Evolutionary conservation across 2,888 invertebrate genomes (phyloP), one percentile per base, ranked within the genome.

Genomic region (Galerucella nymphaeae): DNA sequence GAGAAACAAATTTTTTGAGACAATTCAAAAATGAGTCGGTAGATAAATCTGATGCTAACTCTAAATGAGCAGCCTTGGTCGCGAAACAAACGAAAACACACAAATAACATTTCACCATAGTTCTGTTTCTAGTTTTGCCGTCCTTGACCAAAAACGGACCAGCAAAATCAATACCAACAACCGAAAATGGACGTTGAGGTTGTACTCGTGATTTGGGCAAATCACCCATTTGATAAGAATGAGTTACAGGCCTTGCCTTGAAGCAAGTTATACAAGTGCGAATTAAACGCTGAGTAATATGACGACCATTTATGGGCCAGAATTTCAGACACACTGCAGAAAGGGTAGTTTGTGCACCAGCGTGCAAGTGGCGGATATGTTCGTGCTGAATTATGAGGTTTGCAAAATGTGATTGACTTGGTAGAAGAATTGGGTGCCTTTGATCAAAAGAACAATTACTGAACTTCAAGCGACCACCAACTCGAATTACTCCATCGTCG

Each of bases 261-360:
- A 53, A 53, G 10, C 18, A 18, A 1, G 11, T 18, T 16, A 53
- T 18, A 18, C 53, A 53, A 10, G 2, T 16, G 18, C 18, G 53
- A 16, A 53, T 18, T 16, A 53, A 10, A 8, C 9, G 2, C 3
- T 53, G 16, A 0, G 18, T 18, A 76, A 76, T 23, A 78, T 81
- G 64, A 76, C 85, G 71, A 79, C 83, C 59, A 79, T 83, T 76
- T 79, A 80, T 80, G 13, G 70, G 72, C 77, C 77, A 77, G 66
- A 64, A 79, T 59, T 57, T 64, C 45, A 70, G n/a, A 6, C 75
- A 10, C 38, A 76, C 18, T 14, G 66, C n/a, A 6, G 68, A 23
- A 9, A 78, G 65, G 30, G 70, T 11, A n/a, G 71, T 69, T 42
- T 72, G 74, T 10, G 73, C 63, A 1, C 79, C 79, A 11, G 79